These are phyloP conservation scores for Edolisoma coerulescens DNA, from an alignment of 2,113 vertebrate genomes.

Conservation along the genomic window DNA sequence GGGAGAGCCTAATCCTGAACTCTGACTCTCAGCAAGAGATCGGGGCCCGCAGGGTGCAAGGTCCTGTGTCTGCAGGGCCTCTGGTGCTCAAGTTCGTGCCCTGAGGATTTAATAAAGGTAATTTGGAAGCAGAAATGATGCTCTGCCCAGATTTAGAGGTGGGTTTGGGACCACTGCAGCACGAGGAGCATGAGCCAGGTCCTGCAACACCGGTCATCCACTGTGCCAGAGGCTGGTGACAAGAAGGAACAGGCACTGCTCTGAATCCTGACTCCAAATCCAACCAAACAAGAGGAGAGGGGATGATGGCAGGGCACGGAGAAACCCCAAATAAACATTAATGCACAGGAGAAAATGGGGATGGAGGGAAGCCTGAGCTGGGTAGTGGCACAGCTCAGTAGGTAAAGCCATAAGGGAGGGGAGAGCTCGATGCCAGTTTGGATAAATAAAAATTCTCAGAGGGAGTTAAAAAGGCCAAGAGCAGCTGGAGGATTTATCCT, in stretches of 20 bases:
- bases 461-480: not conserved
- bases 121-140: not conserved
- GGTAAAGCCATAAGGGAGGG: not conserved
- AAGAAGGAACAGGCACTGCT: not conserved
- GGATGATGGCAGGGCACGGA: not conserved
- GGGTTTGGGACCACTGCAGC: accelerated
- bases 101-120: not conserved
- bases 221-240: not conserved
- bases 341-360: not conserved
- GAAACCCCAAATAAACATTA: not conserved
- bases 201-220: not conserved
- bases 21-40: not conserved
- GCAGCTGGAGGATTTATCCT: not conserved
- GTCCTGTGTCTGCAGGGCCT: not conserved
- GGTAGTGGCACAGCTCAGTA: not conserved
- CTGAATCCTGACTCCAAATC: not conserved
- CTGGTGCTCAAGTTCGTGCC: not conserved
- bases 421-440: not conserved
- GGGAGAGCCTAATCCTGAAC: not conserved
- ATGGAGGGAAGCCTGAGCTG: not conserved
- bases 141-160: not conserved
- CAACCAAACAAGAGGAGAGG: not conserved
- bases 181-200: accelerated
- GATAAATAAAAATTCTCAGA: not conserved
- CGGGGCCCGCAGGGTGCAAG: no score